Evolutionary conservation across 2,113 vertebrate genomes (phyloP).

Genomic region (Leptodactylus fuscus): DNA sequence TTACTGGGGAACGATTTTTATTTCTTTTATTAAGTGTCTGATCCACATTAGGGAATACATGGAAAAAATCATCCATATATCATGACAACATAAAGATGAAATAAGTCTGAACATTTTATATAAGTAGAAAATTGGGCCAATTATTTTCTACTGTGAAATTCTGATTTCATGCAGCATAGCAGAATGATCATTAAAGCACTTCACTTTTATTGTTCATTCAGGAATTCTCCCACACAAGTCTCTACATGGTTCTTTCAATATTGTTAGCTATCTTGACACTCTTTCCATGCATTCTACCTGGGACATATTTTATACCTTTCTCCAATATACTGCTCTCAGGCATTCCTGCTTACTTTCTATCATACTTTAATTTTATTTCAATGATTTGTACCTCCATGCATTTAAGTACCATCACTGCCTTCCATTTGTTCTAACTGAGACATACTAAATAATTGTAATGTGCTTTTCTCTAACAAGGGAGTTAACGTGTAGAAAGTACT

Average conservation of each 20-base stretch:
- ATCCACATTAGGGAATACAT: not conserved
- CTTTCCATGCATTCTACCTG: not conserved
- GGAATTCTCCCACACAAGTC: not conserved
- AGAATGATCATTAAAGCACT: not conserved
- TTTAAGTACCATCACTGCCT: not conserved
- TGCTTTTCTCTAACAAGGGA: too few species aligned
- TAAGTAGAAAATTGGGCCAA: not conserved
- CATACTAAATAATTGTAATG: too few species aligned
- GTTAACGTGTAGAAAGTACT: too few species aligned
- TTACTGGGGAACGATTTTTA: not conserved
- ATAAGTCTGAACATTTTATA: constrained; percentile 11
- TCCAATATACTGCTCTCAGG: not conserved
- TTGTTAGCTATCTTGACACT: not conserved
- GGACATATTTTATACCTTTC: not conserved
- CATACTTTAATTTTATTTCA: too few species aligned
- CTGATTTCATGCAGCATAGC: not conserved
- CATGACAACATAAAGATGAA: constrained; percentile 15
- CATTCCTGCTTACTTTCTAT: too few species aligned
- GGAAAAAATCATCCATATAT: not conserved
- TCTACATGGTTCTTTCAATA: not conserved
- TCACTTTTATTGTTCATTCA: not conserved
- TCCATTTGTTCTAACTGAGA: too few species aligned
- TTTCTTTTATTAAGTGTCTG: constrained; percentile 1
- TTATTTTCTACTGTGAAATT: not conserved
- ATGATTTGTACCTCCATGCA: too few species aligned